Conservation (phyloP, 2,797 vertebrate species). For the Gymnoscopelus braueri region DNA sequence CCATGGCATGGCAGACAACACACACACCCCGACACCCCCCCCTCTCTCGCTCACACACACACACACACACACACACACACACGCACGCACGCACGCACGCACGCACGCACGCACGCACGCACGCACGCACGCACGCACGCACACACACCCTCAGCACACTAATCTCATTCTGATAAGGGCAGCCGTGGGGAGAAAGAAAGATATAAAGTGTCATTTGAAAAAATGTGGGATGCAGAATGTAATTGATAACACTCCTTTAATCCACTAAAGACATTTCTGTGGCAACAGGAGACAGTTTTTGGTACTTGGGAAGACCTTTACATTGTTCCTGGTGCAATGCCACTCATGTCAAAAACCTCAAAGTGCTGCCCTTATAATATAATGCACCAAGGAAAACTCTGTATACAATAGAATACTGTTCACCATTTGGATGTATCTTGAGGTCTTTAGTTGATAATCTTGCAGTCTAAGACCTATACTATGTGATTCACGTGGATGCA, state of each 20-base stretch:
- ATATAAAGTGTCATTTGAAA: not conserved
- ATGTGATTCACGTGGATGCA: too few relatives aligned
- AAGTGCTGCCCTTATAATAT: not conserved
- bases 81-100: not conserved
- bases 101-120: constrained; percentile 1
- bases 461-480: too few relatives aligned
- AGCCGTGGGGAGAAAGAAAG: not conserved
- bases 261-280: not conserved
- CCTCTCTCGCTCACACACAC: not conserved
- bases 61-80: constrained; percentile 17
- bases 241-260: not conserved
- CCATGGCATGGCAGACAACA: constrained; percentile 14
- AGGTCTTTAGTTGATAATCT: too few relatives aligned
- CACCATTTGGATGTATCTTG: too few relatives aligned
- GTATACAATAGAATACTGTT: too few relatives aligned
- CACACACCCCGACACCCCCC: too few relatives aligned
- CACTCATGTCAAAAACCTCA: not conserved
- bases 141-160: not conserved
- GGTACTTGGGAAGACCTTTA: not conserved
- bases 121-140: not conserved
- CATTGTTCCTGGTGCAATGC: not conserved
- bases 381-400: constrained; percentile 7
- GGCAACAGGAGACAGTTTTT: not conserved
- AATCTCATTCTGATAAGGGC: not conserved
- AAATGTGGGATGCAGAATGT: not conserved